A percentile compares a stretch with the other conserved stretches of the same genome.
These are phyloP conservation scores for Diorhabda sublineata DNA, from an alignment of 1,140 invertebrate genomes.

Conservation along the genomic window DNA sequence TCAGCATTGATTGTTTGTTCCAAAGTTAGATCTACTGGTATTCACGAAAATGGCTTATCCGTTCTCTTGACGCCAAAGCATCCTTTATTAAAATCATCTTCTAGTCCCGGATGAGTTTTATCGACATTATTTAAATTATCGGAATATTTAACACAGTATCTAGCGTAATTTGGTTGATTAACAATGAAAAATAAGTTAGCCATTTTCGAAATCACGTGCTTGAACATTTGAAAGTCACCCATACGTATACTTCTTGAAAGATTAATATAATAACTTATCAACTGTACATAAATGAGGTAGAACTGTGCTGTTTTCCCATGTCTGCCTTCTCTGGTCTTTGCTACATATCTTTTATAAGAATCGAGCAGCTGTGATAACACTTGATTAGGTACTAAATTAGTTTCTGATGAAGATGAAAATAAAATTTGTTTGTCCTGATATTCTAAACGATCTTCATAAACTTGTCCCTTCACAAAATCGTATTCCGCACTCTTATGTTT, in stretches of 20 bases:
- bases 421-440: slow-evolving; percentile 18
- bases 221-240: slow-evolving; percentile 30
- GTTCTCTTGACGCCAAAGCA: slow-evolving; percentile 22
- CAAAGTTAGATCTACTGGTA: slow-evolving; percentile 28
- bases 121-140: slow-evolving; percentile 21
- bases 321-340: slow-evolving; percentile 20
- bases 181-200: slow-evolving; percentile 28
- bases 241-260: slow-evolving; percentile 32
- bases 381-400: slow-evolving; percentile 17
- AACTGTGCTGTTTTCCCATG: slow-evolving; percentile 33
- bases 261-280: slow-evolving; percentile 37
- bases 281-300: slow-evolving; percentile 35
- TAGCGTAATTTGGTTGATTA: slow-evolving; percentile 29
- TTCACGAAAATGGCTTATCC: slow-evolving; percentile 29
- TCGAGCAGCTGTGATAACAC: slow-evolving; percentile 11
- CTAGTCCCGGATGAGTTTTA: slow-evolving; percentile 24
- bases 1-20: slow-evolving; percentile 32
- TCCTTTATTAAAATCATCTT: slow-evolving; percentile 21
- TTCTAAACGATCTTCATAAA: slow-evolving; percentile 17
- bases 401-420: background rate
- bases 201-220: slow-evolving; percentile 28
- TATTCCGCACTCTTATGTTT: background rate
- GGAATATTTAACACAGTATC: slow-evolving; percentile 19
- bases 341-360: slow-evolving; percentile 10
- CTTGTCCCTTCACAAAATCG: background rate